These are phyloP conservation scores for Sebastes taczanowskii DNA, from an alignment of 2,797 vertebrate genomes.

Conservation along the genomic window DNA sequence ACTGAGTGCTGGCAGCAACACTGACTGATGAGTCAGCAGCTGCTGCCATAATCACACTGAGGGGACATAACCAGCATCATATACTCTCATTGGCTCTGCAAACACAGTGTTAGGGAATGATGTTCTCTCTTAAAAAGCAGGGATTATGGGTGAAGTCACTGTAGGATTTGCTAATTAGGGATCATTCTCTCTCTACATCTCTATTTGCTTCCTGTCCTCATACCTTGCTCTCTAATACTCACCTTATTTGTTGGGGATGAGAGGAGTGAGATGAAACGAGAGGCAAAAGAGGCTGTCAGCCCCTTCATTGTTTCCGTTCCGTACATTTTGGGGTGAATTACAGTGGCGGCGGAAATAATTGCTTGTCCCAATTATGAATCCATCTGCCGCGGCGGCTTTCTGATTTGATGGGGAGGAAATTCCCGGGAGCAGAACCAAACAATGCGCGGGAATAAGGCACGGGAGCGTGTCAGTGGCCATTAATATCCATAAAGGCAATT, in stretches of 20 bases:
- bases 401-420: slow-evolving; percentile 51
- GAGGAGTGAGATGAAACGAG: slow-evolving; percentile 31
- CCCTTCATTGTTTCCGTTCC: slow-evolving; percentile 17
- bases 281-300: slow-evolving; percentile 24
- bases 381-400: slow-evolving; percentile 60
- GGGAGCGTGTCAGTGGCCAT: slow-evolving; percentile 48
- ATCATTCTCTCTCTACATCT: slow-evolving; percentile 13
- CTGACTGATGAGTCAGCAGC: slow-evolving; percentile 45
- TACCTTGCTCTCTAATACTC: background rate
- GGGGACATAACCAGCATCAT: slow-evolving; percentile 18
- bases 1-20: slow-evolving; percentile 10
- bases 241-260: slow-evolving; percentile 36
- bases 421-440: slow-evolving; percentile 57
- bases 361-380: slow-evolving; percentile 72
- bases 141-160: slow-evolving; percentile 25
- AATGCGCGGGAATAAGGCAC: slow-evolving; percentile 45
- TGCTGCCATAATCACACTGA: background rate
- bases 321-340: slow-evolving; percentile 56
- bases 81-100: slow-evolving; percentile 29
- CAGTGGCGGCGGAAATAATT: slow-evolving; percentile 65
- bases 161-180: slow-evolving; percentile 45
- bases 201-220: slow-evolving; percentile 3
- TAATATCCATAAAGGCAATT: slow-evolving; percentile 71
- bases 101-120: slow-evolving; percentile 46
- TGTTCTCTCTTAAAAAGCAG: slow-evolving; percentile 29